Evolutionary conservation across 2,888 invertebrate genomes (phyloP).

Genomic region (Eilema griseolum): DNA sequence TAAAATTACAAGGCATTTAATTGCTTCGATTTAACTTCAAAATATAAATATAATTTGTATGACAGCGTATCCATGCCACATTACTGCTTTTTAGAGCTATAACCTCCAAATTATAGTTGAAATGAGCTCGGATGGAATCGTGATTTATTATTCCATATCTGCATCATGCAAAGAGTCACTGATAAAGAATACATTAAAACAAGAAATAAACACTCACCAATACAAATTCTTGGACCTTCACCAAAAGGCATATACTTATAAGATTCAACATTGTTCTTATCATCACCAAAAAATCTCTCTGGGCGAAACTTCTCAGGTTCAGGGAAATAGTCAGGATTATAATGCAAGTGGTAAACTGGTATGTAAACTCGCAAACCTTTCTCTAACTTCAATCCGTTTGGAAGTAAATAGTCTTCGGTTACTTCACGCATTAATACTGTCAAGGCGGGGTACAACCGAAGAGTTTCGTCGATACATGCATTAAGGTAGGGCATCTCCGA

Average conservation of each 20-base stretch:
- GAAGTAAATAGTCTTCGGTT: constrained; percentile 66
- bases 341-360: constrained; percentile 68
- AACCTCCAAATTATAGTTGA: no score
- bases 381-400: constrained; percentile 63
- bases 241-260: constrained; percentile 76
- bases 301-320: constrained; percentile 69
- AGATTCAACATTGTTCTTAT: constrained; percentile 60
- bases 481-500: constrained; percentile 61
- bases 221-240: constrained; percentile 70
- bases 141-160: neutral
- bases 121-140: neutral
- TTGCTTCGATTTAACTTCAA: no score
- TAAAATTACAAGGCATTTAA: no score
- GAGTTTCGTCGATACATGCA: constrained; percentile 65
- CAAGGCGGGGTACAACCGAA: constrained; percentile 69
- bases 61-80: no score
- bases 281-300: constrained; percentile 66
- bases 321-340: constrained; percentile 65
- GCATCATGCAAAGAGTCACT: neutral
- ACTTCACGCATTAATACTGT: constrained; percentile 67
- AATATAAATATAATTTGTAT: no score
- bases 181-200: neutral
- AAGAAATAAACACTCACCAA: constrained; percentile 55
- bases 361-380: constrained; percentile 70
- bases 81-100: no score